These are phyloP conservation scores for Mormyrus iriodes DNA, from an alignment of 2,113 vertebrate genomes.

Conservation along the genomic window DNA sequence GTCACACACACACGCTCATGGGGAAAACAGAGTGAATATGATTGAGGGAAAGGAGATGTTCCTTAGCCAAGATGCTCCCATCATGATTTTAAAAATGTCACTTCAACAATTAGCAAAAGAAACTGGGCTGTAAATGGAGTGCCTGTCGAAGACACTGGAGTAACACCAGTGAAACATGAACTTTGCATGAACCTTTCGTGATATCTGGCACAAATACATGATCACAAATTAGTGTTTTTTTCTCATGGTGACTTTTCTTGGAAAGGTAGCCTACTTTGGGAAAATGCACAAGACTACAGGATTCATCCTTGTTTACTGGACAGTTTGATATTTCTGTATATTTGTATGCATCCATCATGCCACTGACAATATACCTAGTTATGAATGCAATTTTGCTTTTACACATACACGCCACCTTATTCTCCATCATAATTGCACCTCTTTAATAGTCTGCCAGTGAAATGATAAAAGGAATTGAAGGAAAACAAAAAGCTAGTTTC, in stretches of 20 bases:
- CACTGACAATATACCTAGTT: neutral
- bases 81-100: neutral
- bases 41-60: neutral
- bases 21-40: neutral
- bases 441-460: neutral
- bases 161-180: neutral
- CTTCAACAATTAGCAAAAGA: neutral
- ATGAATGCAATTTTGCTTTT: neutral
- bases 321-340: neutral
- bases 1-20: neutral
- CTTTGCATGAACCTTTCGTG: neutral
- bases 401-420: neutral
- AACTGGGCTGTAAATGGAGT: neutral
- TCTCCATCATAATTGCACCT: neutral
- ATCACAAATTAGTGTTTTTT: neutral
- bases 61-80: neutral
- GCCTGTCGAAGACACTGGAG: neutral
- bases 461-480: neutral
- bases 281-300: neutral
- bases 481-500: neutral
- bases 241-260: neutral
- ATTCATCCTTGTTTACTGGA: neutral
- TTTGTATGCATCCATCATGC: neutral
- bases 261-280: neutral
- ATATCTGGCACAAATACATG: neutral